phyloP scores from a whole-genome alignment of 2,888 invertebrate genomes.

The Odiellus spinosus region DNA sequence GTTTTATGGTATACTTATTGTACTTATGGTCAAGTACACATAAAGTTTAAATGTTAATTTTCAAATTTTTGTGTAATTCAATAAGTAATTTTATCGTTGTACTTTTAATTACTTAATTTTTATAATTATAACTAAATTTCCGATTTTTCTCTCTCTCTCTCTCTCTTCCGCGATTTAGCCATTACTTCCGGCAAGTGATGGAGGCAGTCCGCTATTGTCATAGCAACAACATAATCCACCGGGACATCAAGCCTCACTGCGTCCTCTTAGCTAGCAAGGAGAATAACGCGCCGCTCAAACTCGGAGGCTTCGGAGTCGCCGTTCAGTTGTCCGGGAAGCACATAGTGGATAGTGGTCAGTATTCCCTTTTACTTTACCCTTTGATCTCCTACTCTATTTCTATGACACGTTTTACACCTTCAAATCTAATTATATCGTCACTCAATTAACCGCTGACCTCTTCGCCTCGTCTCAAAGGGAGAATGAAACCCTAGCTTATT shows the following conservation, averaged over 20 bases:
- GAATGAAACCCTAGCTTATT: no score
- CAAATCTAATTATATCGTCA: neutral
- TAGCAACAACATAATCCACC: slow-evolving; percentile 91
- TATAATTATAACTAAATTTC: no score
- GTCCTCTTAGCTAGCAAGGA: slow-evolving; percentile 87
- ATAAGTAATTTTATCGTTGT: no score
- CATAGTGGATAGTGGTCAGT: slow-evolving; percentile 28
- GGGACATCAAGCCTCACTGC: slow-evolving; percentile 94
- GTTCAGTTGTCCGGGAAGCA: slow-evolving; percentile 53
- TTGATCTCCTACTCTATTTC: neutral
- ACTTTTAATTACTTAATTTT: no score
- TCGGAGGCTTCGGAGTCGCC: slow-evolving; percentile 94
- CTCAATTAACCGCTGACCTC: no score
- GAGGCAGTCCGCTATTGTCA: slow-evolving; percentile 96
- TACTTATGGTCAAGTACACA: no score
- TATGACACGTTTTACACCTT: no score
- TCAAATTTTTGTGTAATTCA: no score
- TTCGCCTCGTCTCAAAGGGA: no score
- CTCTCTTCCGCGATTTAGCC: slow-evolving; percentile 41
- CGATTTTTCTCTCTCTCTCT: no score
- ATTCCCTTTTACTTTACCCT: neutral
- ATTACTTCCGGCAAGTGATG: slow-evolving; percentile 95
- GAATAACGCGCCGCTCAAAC: slow-evolving; percentile 94
- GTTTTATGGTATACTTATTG: no score
- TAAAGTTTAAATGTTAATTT: no score